phyloP scores from a whole-genome alignment of 2,113 vertebrate species.

The Ctenomys sociabilis region DNA sequence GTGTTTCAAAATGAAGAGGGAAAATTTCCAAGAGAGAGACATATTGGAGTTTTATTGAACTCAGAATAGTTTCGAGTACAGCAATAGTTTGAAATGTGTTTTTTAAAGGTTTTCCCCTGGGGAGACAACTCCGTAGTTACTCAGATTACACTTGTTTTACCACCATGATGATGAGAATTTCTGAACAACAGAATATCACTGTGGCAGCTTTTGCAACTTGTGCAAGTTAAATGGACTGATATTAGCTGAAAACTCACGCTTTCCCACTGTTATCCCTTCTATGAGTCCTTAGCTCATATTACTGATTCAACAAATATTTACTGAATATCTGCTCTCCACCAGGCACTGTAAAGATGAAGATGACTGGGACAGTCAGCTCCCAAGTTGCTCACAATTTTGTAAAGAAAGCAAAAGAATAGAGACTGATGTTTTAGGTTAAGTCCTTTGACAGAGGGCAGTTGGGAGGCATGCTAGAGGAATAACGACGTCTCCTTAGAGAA shows the following conservation, averaged over 20 bases:
- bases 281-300: neutral
- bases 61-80: constrained; percentile 61
- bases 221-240: neutral
- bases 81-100: neutral
- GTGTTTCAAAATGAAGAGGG: constrained; percentile 68
- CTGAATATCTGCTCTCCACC: neutral
- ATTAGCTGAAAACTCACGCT: neutral
- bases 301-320: neutral
- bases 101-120: constrained; percentile 33
- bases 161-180: neutral
- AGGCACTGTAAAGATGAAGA: neutral
- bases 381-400: constrained; percentile 6
- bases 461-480: neutral
- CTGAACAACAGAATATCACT: neutral
- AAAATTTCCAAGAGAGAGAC: constrained; percentile 66
- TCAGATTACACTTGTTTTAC: neutral
- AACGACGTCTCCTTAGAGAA: neutral
- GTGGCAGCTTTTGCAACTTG: neutral
- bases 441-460: neutral
- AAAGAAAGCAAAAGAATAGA: neutral
- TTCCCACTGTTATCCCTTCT: neutral
- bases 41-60: constrained; percentile 48
- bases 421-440: neutral
- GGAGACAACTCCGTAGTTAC: constrained; percentile 35
- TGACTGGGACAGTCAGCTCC: neutral